Percentiles rank a stretch among this genome's conserved stretches.
Evolutionary conservation across 2,113 vertebrate species (phyloP).

Genomic region (Tupaia chinensis): DNA sequence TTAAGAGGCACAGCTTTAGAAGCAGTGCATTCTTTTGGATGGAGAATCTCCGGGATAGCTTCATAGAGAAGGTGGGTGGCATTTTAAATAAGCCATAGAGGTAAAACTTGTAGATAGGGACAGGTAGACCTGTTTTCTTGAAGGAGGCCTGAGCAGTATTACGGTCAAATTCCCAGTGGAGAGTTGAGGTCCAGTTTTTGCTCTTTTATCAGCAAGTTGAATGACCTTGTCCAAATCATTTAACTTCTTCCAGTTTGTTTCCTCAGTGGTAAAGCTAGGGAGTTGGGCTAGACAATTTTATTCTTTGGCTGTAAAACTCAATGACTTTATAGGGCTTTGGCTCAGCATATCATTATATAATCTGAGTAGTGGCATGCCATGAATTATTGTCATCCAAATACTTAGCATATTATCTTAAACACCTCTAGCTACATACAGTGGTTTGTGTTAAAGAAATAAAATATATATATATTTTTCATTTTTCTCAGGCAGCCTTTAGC

Average conservation of each 20-base stretch:
- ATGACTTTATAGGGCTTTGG: conserved; percentile 4
- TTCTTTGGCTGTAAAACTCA: conserved; percentile 11
- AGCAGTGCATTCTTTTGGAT: neutral
- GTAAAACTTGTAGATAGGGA: neutral
- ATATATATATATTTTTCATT: conserved; percentile 53
- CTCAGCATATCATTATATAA: neutral
- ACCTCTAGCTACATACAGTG: neutral
- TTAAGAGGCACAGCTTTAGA: neutral
- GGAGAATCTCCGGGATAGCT: neutral
- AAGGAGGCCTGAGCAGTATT: neutral
- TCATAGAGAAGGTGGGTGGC: neutral
- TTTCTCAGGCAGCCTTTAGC: conserved; percentile 25
- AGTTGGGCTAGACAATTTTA: neutral
- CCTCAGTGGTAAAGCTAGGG: neutral
- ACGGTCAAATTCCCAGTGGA: neutral
- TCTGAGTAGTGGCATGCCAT: neutral
- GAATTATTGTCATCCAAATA: conserved; percentile 33
- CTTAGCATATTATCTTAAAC: neutral
- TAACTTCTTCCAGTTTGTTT: neutral
- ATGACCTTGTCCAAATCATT: conserved; percentile 9
- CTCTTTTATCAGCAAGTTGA: neutral
- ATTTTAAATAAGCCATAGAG: neutral
- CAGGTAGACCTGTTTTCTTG: neutral
- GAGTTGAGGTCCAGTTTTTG: neutral
- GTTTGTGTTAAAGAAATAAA: neutral